Conservation (phyloP, 1,140 invertebrate genomes). For the Diploscapter pachys region DNA sequence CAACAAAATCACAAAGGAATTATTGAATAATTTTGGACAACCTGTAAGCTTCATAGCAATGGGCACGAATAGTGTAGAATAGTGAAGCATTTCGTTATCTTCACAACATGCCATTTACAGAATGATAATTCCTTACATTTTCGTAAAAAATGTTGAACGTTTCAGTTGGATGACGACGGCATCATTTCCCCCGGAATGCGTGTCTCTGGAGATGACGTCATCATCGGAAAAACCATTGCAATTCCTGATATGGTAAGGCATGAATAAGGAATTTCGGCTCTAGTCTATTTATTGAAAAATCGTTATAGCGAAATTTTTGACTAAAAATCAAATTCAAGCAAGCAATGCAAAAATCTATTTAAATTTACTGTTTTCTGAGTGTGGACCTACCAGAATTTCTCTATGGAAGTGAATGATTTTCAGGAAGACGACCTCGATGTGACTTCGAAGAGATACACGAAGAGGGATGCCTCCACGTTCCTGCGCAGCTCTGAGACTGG, state of each 20-base stretch:
- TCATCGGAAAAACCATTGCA: conserved; percentile 96
- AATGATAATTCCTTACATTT: no score
- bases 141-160: background rate
- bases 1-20: no score
- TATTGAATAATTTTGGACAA: no score
- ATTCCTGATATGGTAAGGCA: conserved; percentile 75
- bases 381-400: background rate
- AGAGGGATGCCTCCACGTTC: conserved; percentile 94
- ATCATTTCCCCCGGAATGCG: conserved; percentile 95
- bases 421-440: conserved; percentile 48
- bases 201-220: conserved; percentile 96
- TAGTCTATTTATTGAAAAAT: no score
- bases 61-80: no score
- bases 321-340: no score
- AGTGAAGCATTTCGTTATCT: no score
- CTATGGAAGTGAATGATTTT: conserved; percentile 5
- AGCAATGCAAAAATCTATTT: no score
- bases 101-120: no score
- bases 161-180: conserved; percentile 92
- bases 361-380: background rate
- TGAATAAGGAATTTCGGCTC: no score
- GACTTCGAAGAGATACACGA: conserved; percentile 74
- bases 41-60: no score
- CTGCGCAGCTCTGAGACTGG: conserved; percentile 94
- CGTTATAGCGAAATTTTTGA: no score